phyloP scores from a whole-genome alignment of 2,888 invertebrate genomes.

The Scotopteryx bipunctaria region DNA sequence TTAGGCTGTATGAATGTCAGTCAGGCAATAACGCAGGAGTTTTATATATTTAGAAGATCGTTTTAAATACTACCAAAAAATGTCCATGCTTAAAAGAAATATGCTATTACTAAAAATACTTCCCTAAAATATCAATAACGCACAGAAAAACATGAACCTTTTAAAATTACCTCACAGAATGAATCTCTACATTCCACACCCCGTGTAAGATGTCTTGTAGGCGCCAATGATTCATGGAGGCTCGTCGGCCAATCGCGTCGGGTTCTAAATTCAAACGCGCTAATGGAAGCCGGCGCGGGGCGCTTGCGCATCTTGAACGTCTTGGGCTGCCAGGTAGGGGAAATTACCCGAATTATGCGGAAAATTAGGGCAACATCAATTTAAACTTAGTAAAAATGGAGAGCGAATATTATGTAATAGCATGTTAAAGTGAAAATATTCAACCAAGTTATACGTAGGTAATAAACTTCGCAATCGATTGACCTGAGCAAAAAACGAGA shows the following conservation, averaged over 20 bases:
- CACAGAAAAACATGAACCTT: constrained; percentile 26
- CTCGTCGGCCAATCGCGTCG: constrained; percentile 57
- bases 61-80: no score
- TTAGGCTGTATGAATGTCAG: no score
- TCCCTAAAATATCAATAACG: constrained; percentile 25
- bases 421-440: no score
- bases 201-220: constrained; percentile 40
- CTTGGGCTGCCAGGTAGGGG: constrained; percentile 50
- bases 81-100: no score
- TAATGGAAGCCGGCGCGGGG: constrained; percentile 75
- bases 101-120: constrained; percentile 20
- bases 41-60: no score
- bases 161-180: constrained; percentile 34
- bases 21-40: no score
- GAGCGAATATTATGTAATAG: no score
- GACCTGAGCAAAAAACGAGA: no score
- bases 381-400: no score
- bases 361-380: no score
- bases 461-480: no score
- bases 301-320: constrained; percentile 65
- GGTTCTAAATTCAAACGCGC: constrained; percentile 77
- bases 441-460: no score
- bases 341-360: constrained; percentile 4
- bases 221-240: constrained; percentile 73
- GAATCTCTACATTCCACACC: constrained; percentile 38